Evolutionary conservation across 1,140 invertebrate species (phyloP), one percentile per base, ranked within the genome.

Genomic region (Hirudo medicinalis): DNA sequence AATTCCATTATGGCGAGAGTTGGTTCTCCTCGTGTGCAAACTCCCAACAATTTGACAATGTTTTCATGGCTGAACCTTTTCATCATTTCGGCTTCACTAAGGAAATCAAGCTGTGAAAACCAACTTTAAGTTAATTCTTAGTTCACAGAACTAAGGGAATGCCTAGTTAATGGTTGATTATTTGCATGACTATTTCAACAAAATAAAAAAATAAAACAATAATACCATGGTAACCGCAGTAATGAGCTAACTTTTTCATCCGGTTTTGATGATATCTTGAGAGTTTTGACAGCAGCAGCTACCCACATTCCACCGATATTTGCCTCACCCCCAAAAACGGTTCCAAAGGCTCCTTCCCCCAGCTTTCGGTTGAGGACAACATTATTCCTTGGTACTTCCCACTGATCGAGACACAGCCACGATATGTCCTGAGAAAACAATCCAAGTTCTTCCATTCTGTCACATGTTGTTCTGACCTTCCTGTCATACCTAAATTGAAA

Each of bases 1-100:
- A 80, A 81, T 70, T 82, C 80, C 80, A 82, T 82, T 43, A 82
- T 76, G 49, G 77, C 76, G 67, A 80, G 80, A 17, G 79, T 76
- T 15, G 80, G 81, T 68, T 82, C 80, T 1, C 76, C 79, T 29
- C 79, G 72, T 1, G 81, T 82, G 72, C 80, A 81, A 20, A 82
- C 81, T 22, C 80, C 81, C 32, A 80, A 73, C 67, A 82, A 75
- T 32, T 78, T 74, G 22, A 82, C 81, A 69, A 82, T 81, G 72
- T 82, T 82, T 74, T 88, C 88, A 78, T 96, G 92, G 67, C 91
- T 88, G 79, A 95, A 91, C 66, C 88, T 84, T 77, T 94, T 94
- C 90, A 96, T 94, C 27, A 91, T 87, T 78, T 92, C 90, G 0
- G 91, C 91, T 79, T 95, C 92, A 70, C 89, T 89, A n/a, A 94